Evolutionary conservation across 1,140 invertebrate species (phyloP).

Genomic region (Centruroides vittatus): DNA sequence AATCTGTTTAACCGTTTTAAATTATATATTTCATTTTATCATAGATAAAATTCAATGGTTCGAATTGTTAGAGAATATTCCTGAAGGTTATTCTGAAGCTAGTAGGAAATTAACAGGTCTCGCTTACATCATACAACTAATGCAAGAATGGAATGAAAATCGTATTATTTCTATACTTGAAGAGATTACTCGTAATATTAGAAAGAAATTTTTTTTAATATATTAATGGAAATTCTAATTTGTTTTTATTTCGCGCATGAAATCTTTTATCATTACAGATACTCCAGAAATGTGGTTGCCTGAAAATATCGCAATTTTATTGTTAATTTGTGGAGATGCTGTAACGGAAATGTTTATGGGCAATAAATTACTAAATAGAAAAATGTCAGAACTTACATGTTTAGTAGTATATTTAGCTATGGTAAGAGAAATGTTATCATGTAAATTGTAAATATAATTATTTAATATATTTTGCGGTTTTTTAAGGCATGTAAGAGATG

Average conservation of each 20-base stretch:
- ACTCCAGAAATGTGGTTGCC: not conserved
- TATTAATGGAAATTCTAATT: too few species aligned
- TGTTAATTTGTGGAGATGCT: not conserved
- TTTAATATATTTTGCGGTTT: too few species aligned
- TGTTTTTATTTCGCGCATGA: too few species aligned
- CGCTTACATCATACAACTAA: not conserved
- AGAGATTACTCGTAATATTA: not conserved
- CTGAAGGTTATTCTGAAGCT: not conserved
- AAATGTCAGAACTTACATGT: not conserved
- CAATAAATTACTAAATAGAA: not conserved
- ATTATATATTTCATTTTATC: too few species aligned
- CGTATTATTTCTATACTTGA: not conserved
- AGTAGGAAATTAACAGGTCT: not conserved
- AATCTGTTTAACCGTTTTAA: too few species aligned
- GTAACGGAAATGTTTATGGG: not conserved
- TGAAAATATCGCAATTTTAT: not conserved
- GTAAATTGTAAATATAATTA: too few species aligned
- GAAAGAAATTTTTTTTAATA: not conserved
- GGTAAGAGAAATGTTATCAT: not conserved
- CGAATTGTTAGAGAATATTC: not conserved
- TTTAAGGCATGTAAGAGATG: too few species aligned
- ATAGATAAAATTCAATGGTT: not conserved
- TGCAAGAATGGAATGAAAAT: not conserved
- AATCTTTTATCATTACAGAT: too few species aligned
- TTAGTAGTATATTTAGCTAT: not conserved